These are phyloP conservation scores for Spodoptera exigua DNA, from an alignment of 2,888 invertebrate species.

Conservation along the genomic window DNA sequence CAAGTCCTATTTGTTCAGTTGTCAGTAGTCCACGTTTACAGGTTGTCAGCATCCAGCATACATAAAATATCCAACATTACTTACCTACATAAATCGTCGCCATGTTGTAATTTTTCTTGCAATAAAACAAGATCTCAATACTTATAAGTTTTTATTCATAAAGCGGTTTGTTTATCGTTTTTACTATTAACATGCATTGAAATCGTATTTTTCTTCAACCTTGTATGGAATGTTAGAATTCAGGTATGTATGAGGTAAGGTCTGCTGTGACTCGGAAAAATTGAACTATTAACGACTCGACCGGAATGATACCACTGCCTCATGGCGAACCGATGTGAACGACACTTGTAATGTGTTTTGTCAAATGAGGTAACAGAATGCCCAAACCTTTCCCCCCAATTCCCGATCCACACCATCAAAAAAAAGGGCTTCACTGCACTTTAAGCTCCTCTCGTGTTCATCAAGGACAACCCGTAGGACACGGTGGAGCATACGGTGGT, in stretches of 20 bases:
- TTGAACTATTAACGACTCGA: no score
- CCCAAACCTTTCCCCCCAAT: no score
- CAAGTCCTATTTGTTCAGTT: constrained; percentile 2
- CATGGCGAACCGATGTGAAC: no score
- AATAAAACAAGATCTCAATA: constrained; percentile 27
- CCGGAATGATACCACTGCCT: no score
- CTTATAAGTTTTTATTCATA: constrained; percentile 24
- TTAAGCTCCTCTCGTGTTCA: no score
- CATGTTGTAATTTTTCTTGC: constrained; percentile 39
- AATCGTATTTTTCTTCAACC: constrained; percentile 12
- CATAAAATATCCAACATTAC: constrained; percentile 31
- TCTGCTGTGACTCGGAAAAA: no score
- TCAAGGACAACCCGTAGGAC: no score
- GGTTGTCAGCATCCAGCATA: constrained; percentile 12
- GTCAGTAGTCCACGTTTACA: neutral
- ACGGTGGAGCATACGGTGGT: no score
- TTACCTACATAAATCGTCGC: constrained; percentile 34
- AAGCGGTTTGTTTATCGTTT: constrained; percentile 35
- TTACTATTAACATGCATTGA: constrained; percentile 19
- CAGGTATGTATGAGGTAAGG: neutral
- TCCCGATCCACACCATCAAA: no score
- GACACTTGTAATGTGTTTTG: no score
- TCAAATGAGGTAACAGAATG: no score
- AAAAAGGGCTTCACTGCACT: no score
- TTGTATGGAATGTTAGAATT: neutral